A percentile compares a stretch with the other conserved stretches of the same genome.
phyloP scores from a whole-genome alignment of 2,888 invertebrate species.

The Gymnosoma rotundatum region DNA sequence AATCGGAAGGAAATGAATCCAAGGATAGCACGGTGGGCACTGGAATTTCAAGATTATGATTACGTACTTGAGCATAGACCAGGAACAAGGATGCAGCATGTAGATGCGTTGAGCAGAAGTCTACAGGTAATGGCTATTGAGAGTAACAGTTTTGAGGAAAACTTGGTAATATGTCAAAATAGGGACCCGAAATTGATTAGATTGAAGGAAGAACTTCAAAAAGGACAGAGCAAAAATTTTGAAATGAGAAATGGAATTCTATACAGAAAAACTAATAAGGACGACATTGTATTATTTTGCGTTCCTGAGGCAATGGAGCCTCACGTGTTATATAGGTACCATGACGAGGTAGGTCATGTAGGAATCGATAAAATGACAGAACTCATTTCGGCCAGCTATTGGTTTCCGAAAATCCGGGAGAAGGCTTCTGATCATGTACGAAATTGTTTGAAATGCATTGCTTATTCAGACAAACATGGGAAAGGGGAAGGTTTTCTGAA shows the following conservation, averaged over 20 bases:
- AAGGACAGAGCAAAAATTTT: neutral
- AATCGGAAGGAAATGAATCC: neutral
- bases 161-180: constrained; percentile 2
- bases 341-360: constrained; percentile 51
- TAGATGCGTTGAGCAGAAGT: neutral
- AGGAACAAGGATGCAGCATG: neutral
- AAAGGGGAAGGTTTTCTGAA: neutral
- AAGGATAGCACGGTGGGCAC: neutral
- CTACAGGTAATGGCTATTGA: neutral
- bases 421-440: constrained; percentile 8
- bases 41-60: neutral
- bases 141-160: constrained; percentile 9
- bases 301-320: constrained; percentile 1
- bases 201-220: neutral
- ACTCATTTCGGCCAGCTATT: constrained; percentile 14
- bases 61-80: neutral
- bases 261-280: neutral
- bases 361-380: constrained; percentile 21
- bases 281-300: constrained; percentile 1
- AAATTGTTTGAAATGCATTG: constrained; percentile 39
- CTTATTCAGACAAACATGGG: constrained; percentile 24
- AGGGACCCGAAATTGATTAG: neutral
- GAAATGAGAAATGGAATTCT: neutral
- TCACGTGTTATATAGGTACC: constrained; percentile 32
- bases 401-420: constrained; percentile 39